These are phyloP conservation scores for Ophion costatus DNA, from an alignment of 2,888 invertebrate species.

Conservation along the genomic window DNA sequence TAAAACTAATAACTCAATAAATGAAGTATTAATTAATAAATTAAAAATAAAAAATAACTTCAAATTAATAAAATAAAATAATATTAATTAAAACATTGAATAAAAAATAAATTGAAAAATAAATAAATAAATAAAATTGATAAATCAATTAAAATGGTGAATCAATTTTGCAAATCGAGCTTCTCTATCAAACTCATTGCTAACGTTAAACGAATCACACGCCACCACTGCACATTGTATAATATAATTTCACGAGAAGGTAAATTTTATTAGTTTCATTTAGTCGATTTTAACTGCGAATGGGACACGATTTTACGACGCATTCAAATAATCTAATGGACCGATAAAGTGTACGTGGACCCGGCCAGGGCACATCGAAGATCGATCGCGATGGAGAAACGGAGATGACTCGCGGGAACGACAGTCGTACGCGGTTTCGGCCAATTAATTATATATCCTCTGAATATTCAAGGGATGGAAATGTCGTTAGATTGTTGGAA, in stretches of 20 bases:
- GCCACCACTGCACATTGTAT: not conserved
- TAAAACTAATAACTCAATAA: too few relatives aligned
- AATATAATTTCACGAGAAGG: not conserved
- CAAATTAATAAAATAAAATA: too few relatives aligned
- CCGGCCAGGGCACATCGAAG: not conserved
- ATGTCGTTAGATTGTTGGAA: slow-evolving; percentile 45
- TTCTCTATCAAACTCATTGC: not conserved
- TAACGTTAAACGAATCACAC: not conserved
- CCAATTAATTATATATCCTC: slow-evolving; percentile 32
- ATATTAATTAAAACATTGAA: too few relatives aligned
- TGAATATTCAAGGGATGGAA: slow-evolving; percentile 56
- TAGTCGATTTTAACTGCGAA: slow-evolving; percentile 1
- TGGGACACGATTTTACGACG: slow-evolving; percentile 13
- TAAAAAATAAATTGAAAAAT: too few relatives aligned
- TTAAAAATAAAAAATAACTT: too few relatives aligned
- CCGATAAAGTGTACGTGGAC: slow-evolving; percentile 12
- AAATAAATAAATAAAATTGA: too few relatives aligned
- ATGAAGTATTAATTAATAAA: too few relatives aligned
- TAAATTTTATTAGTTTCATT: slow-evolving; percentile 12
- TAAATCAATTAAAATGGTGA: too few relatives aligned
- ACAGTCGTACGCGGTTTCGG: slow-evolving; percentile 27
- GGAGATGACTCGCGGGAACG: slow-evolving; percentile 5
- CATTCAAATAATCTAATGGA: slow-evolving; percentile 29
- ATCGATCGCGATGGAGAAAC: slow-evolving; percentile 9
- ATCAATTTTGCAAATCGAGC: not conserved